phyloP scores from a whole-genome alignment of 1,140 invertebrate species.

The Drosophila pallidifrons region DNA sequence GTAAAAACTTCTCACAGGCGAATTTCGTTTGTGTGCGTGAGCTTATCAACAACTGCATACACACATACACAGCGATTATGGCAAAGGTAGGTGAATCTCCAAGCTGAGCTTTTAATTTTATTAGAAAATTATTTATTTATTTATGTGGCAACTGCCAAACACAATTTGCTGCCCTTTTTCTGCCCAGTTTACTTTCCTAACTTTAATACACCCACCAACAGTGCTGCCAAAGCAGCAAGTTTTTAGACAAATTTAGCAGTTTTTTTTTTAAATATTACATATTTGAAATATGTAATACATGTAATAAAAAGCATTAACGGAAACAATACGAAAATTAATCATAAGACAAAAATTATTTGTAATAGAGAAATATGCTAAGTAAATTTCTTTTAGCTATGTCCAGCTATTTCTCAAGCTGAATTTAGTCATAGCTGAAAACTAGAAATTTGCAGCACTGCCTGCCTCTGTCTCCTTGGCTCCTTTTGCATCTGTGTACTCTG shows the following conservation, averaged over 20 bases:
- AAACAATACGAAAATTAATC: no score
- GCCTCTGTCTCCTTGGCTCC: background rate
- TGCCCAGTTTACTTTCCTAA: background rate
- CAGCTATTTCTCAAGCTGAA: no score
- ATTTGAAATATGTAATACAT: no score
- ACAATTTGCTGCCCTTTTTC: slow-evolving; percentile 16
- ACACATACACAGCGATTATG: slow-evolving; percentile 46
- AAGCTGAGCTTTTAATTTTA: slow-evolving; percentile 71
- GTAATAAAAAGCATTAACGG: no score
- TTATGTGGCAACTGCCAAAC: slow-evolving; percentile 39
- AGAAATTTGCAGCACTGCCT: no score
- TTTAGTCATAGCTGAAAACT: no score
- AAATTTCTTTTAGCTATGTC: no score
- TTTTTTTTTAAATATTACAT: no score
- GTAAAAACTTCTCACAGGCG: slow-evolving; percentile 22
- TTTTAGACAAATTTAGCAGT: no score
- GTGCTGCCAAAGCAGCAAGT: background rate
- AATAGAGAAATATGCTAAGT: no score
- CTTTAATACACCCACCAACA: no score
- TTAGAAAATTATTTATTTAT: slow-evolving; percentile 78
- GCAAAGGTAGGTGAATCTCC: slow-evolving; percentile 60
- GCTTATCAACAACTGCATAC: slow-evolving; percentile 28
- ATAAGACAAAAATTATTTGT: no score
- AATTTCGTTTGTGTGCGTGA: slow-evolving; percentile 24
- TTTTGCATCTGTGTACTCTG: slow-evolving; percentile 3